phyloP scores from a whole-genome alignment of 2,888 invertebrate species.

The Phyllotreta cruciferae region DNA sequence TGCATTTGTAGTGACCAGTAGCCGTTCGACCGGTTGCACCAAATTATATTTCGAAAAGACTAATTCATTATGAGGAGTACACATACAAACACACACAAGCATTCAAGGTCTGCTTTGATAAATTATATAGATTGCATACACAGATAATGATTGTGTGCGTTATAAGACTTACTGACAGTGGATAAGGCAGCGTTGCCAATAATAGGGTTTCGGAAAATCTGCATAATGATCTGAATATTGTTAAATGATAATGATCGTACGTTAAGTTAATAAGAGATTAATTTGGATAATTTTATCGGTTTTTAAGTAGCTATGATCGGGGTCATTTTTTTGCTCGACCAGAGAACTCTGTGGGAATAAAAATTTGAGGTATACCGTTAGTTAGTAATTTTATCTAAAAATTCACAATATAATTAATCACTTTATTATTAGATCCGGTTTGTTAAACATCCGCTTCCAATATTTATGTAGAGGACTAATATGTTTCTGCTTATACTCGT shows the following conservation, averaged over 20 bases:
- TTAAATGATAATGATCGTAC: slow-evolving; percentile 10
- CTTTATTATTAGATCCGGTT: slow-evolving; percentile 2
- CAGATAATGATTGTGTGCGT: slow-evolving; percentile 32
- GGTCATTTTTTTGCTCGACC: neutral
- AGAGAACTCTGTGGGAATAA: slow-evolving; percentile 1
- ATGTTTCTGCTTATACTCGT: slow-evolving; percentile 1
- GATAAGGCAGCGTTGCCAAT: slow-evolving; percentile 18
- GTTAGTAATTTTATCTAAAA: too few species aligned
- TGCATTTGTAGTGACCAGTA: slow-evolving; percentile 42
- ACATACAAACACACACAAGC: slow-evolving; percentile 18
- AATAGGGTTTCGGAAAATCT: slow-evolving; percentile 13
- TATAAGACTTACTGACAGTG: slow-evolving; percentile 23
- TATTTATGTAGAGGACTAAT: neutral
- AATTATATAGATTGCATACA: slow-evolving; percentile 34
- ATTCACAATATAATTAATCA: too few species aligned
- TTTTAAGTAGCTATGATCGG: slow-evolving; percentile 2
- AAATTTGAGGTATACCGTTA: too few species aligned
- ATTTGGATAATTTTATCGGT: slow-evolving; percentile 8
- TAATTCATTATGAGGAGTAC: slow-evolving; percentile 35
- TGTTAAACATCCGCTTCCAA: slow-evolving; percentile 12
- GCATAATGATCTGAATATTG: slow-evolving; percentile 19
- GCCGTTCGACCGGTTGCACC: slow-evolving; percentile 45
- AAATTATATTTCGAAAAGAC: slow-evolving; percentile 42
- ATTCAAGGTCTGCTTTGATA: slow-evolving; percentile 36
- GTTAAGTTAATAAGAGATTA: slow-evolving; percentile 12